phyloP scores from a whole-genome alignment of 2,113 vertebrate genomes.

The Collichthys lucidus region DNA sequence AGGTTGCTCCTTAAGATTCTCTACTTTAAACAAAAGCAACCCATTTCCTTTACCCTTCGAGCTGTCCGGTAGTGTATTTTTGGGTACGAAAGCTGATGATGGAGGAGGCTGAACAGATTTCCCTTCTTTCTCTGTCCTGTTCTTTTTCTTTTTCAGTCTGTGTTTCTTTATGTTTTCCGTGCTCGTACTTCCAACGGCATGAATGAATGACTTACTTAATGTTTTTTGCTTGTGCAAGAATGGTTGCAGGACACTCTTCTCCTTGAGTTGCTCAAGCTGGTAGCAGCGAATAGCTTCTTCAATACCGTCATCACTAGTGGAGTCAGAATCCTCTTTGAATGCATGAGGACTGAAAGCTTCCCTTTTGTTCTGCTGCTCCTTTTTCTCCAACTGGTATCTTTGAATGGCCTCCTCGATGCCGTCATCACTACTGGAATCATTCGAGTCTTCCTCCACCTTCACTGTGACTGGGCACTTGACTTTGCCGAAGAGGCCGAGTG shows the following conservation, averaged over 20 bases:
- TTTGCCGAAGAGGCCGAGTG: constrained; percentile 40
- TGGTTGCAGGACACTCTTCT: constrained; percentile 66
- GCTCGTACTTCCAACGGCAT: constrained; percentile 48
- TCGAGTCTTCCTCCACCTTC: constrained; percentile 69
- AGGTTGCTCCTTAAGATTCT: constrained; percentile 55
- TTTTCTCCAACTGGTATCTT: constrained; percentile 90
- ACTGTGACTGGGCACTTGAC: constrained; percentile 36
- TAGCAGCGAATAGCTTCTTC: constrained; percentile 94
- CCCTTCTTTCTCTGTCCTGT: constrained; percentile 64
- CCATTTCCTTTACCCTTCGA: constrained; percentile 68
- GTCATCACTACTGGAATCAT: constrained; percentile 87
- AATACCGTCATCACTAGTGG: constrained; percentile 93
- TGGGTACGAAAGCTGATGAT: constrained; percentile 26
- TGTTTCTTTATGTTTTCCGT: constrained; percentile 70
- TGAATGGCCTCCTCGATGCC: constrained; percentile 97
- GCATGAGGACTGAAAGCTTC: constrained; percentile 20
- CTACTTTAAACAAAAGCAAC: constrained; percentile 53
- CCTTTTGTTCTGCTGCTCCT: constrained; percentile 71
- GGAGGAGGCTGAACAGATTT: constrained; percentile 51
- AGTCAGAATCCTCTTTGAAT: constrained; percentile 82
- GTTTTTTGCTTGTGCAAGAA: constrained; percentile 61
- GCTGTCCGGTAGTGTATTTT: constrained; percentile 24
- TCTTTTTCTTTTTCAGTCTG: constrained; percentile 80
- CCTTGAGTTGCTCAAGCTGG: constrained; percentile 90
- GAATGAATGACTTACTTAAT: constrained; percentile 50